Conservation (phyloP, 2,797 vertebrate species). For the Pipistrellus pygmaeus region DNA sequence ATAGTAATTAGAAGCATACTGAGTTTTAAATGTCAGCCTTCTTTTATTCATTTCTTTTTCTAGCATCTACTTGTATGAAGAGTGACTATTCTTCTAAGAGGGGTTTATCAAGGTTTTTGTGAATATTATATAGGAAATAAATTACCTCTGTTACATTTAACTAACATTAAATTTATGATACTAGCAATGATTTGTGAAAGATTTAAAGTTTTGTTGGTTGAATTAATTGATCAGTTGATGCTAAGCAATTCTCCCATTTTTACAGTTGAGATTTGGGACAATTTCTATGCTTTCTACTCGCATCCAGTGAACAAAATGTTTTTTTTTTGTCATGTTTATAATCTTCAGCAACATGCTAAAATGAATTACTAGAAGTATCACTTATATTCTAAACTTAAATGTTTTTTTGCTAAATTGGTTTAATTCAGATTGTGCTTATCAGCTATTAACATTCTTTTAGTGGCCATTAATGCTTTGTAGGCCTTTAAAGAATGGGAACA, state of each 20-base stretch:
- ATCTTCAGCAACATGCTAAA: slow-evolving; percentile 11
- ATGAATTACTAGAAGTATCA: neutral
- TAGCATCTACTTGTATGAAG: slow-evolving; percentile 59
- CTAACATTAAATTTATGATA: slow-evolving; percentile 59
- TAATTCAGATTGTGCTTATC: slow-evolving; percentile 54
- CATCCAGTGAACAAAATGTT: slow-evolving; percentile 1
- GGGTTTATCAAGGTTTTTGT: slow-evolving; percentile 58
- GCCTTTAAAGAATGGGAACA: neutral
- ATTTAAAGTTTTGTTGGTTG: slow-evolving; percentile 58
- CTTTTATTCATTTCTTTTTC: slow-evolving; percentile 71
- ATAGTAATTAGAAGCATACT: slow-evolving; percentile 58
- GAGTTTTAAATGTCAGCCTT: slow-evolving; percentile 73
- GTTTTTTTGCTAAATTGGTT: slow-evolving; percentile 40
- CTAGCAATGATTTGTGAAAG: slow-evolving; percentile 43
- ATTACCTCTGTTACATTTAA: slow-evolving; percentile 42
- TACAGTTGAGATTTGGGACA: slow-evolving; percentile 36
- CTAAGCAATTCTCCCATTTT: slow-evolving; percentile 58
- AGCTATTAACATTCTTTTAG: slow-evolving; percentile 18
- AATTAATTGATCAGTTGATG: slow-evolving; percentile 56
- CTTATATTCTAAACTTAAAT: slow-evolving; percentile 39
- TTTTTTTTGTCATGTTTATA: neutral
- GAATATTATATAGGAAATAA: slow-evolving; percentile 61
- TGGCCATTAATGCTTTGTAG: slow-evolving; percentile 24
- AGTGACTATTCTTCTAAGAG: slow-evolving; percentile 53
- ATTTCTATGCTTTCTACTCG: slow-evolving; percentile 36